Percentiles rank a stretch among this genome's conserved stretches.
These are phyloP conservation scores for Abrostola triplasia DNA, from an alignment of 2,888 invertebrate species.

Conservation along the genomic window DNA sequence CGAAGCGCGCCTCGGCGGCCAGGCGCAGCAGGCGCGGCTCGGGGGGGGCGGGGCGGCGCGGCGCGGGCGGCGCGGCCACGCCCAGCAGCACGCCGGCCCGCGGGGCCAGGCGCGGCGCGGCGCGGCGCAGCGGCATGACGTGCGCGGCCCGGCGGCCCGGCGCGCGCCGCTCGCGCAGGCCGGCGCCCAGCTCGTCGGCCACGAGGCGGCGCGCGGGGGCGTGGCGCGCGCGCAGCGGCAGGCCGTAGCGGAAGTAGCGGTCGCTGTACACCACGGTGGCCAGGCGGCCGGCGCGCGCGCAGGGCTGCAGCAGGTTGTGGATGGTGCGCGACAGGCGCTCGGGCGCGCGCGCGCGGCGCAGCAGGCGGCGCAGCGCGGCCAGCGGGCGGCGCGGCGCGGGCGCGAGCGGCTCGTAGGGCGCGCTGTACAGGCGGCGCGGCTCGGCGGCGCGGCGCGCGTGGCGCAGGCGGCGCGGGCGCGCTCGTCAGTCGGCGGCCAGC, in stretches of 20 bases:
- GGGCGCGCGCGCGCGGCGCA: constrained; percentile 56
- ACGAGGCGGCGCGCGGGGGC: constrained; percentile 49
- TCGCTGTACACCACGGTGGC: constrained; percentile 85
- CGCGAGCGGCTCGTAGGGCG: constrained; percentile 58
- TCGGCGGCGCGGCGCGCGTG: constrained; percentile 55
- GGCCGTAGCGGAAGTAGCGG: constrained; percentile 83
- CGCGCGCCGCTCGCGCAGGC: constrained; percentile 40
- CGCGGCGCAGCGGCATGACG: constrained; percentile 41
- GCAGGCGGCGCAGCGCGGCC: constrained; percentile 55
- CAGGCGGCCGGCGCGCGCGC: constrained; percentile 65
- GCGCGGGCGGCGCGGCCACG: constrained; percentile 36
- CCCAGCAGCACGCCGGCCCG: constrained; percentile 38
- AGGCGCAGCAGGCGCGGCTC: constrained; percentile 48
- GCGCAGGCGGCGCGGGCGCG: constrained; percentile 66
- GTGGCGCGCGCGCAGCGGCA: constrained; percentile 70
- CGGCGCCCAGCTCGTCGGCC: constrained; percentile 53
- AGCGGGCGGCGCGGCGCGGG: constrained; percentile 56
- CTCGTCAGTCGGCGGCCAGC: constrained; percentile 69
- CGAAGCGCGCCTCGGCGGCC: constrained; percentile 50
- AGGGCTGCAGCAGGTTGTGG: constrained; percentile 66
- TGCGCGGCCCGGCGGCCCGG: constrained; percentile 33
- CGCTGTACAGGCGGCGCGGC: constrained; percentile 59
- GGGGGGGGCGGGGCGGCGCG: constrained; percentile 42
- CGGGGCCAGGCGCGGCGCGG: constrained; percentile 38
- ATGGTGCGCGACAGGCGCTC: constrained; percentile 60